phyloP scores from a whole-genome alignment of 37 sponge, comb jelly and placozoan species.

The Beroe forskalii region DNA sequence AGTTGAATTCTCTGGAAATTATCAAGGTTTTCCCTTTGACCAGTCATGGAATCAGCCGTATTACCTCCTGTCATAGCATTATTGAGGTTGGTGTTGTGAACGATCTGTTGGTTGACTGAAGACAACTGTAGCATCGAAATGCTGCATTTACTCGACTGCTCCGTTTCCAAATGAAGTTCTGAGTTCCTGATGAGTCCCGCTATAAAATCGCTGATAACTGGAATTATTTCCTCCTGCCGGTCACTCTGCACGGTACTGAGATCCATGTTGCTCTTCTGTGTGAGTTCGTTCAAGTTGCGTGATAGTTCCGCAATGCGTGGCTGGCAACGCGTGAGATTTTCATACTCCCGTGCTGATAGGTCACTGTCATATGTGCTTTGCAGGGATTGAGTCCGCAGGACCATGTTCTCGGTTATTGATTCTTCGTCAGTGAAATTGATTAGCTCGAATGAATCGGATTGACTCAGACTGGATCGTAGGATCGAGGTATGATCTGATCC shows the following conservation, averaged over 20 bases:
- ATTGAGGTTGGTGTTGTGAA: background rate
- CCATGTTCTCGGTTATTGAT: background rate
- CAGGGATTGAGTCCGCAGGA: background rate
- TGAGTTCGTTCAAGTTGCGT: background rate
- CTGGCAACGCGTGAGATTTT: background rate
- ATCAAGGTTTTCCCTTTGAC: no score
- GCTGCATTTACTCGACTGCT: background rate
- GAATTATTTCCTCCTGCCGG: background rate
- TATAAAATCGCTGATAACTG: background rate
- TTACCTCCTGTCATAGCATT: no score
- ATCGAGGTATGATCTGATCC: no score
- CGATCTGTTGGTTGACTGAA: no score
- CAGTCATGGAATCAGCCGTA: no score
- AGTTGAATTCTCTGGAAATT: no score
- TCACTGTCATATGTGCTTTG: background rate
- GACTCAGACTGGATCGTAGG: no score
- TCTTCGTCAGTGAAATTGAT: background rate
- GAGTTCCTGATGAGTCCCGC: background rate
- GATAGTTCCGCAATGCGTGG: background rate
- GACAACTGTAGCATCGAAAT: background rate
- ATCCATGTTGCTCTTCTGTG: background rate
- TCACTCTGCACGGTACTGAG: background rate
- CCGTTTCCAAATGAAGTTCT: background rate
- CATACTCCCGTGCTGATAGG: background rate
- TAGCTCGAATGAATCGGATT: background rate